Percentiles rank a stretch among this genome's conserved stretches.
Evolutionary conservation across 2,113 vertebrate species (phyloP).

Genomic region (Crotalus helleri): DNA sequence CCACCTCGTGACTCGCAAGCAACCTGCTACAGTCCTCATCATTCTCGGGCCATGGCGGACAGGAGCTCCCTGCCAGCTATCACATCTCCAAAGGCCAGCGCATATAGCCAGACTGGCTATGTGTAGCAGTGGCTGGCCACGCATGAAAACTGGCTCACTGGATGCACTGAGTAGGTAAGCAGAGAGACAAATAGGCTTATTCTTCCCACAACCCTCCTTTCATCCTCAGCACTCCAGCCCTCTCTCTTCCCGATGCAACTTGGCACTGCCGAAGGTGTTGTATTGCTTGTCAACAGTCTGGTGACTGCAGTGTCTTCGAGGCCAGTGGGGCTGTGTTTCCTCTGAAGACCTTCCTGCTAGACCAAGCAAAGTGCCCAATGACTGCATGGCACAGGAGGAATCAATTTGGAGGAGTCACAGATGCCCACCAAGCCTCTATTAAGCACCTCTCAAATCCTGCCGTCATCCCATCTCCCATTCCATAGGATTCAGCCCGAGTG

Average conservation of each 20-base stretch:
- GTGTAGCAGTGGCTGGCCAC: conserved; percentile 59
- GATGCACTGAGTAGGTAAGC: neutral
- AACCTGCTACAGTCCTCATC: conserved; percentile 55
- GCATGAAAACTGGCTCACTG: fast-evolving
- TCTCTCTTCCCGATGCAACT: fast-evolving
- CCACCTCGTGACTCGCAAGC: conserved; percentile 33
- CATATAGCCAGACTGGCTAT: conserved; percentile 79
- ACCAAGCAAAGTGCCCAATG: neutral
- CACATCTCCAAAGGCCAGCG: conserved; percentile 54
- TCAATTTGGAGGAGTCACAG: neutral
- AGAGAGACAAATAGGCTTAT: fast-evolving
- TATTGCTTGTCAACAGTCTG: neutral
- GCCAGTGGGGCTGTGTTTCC: no score
- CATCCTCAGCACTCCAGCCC: neutral
- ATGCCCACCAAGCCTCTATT: neutral
- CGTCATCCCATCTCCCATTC: no score
- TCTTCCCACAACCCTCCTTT: neutral
- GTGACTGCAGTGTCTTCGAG: neutral
- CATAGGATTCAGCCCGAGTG: neutral
- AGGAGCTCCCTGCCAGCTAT: conserved; percentile 54
- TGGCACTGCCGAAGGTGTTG: neutral
- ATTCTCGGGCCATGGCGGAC: conserved; percentile 50
- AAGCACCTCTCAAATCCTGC: neutral
- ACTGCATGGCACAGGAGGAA: neutral
- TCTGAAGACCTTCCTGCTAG: neutral